Evolutionary conservation across 2,113 vertebrate genomes (phyloP), one percentile per base, ranked within the genome.

Genomic region (Etia nguti): DNA sequence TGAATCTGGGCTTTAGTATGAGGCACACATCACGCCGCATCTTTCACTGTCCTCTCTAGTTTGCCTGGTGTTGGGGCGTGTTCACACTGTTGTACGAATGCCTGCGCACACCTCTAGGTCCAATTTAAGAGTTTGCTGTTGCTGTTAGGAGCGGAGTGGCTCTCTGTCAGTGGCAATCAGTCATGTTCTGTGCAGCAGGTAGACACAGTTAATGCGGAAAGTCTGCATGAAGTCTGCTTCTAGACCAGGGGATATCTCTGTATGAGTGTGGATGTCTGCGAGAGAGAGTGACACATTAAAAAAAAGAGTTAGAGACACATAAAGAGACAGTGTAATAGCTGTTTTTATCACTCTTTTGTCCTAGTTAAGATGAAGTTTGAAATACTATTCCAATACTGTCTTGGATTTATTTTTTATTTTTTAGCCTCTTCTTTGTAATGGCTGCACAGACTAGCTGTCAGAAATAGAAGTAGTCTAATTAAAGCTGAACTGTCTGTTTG

Each of bases 1-100:
- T 93, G 94, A 95, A 95, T 95, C 95, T 95, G 94, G 94, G 86
- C 93, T 90, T 95, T 86, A 93, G 94, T 94, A 90, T 70, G 88
- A 90, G 81, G 80, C 89, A 91, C 92, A 94, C 90, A 87, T 96
- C 93, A 94, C 84, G 38, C 86, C 90, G 87, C 93, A 93, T 95
- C 92, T 91, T 84, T 90, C 92, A 94, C 94, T 84, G 85, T 92
- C 91, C 89, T 83, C 83, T 92, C 92, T 65, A 38, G 86, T 93
- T 89, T 82, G 57, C 87, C 88, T 87, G 82, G 65, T 84, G 86
- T 85, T 50, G 70, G 75, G 86, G 55, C 77, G 75, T 62, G 81
- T 89, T 92, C 84, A 84, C 89, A 60, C 82, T 86, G 85, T 87
- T 22, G 16, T 86, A 77, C 59, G 31, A 90, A 85, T 90, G 82